Conservation (phyloP, 2,888 invertebrate species). For the Phania funesta region DNA sequence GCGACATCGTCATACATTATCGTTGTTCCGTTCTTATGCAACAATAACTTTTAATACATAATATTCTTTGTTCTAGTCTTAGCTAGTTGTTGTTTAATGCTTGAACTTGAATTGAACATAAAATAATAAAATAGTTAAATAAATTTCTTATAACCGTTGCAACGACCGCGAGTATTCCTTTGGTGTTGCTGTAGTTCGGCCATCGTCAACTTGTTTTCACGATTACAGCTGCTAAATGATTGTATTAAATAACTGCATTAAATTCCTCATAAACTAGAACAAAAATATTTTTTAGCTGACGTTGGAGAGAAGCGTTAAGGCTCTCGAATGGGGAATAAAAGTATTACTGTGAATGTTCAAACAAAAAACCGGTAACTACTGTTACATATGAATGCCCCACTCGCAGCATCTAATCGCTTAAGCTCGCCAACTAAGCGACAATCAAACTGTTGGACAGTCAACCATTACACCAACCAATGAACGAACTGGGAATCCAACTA, state of each 20-base stretch:
- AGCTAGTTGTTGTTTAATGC: constrained; percentile 13
- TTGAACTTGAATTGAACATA: constrained; percentile 48
- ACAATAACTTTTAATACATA: constrained; percentile 27
- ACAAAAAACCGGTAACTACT: constrained; percentile 65
- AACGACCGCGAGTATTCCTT: not conserved
- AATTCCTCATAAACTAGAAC: constrained; percentile 66
- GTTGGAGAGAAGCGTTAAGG: not conserved
- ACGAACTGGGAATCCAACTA: constrained; percentile 36
- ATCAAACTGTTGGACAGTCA: not conserved
- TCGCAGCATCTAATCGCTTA: constrained; percentile 56
- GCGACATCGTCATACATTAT: constrained; percentile 8
- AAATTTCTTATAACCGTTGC: constrained; percentile 47
- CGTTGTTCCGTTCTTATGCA: constrained; percentile 10
- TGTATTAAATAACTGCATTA: constrained; percentile 67
- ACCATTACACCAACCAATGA: constrained; percentile 38
- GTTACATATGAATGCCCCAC: constrained; percentile 63
- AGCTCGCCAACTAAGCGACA: constrained; percentile 35
- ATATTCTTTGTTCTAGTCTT: constrained; percentile 32
- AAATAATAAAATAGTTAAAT: constrained; percentile 62
- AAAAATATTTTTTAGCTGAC: constrained; percentile 34
- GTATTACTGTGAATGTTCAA: constrained; percentile 15
- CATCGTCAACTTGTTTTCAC: constrained; percentile 55
- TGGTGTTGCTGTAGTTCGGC: constrained; percentile 27
- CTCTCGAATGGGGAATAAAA: not conserved
- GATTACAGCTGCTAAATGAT: constrained; percentile 53